A percentile compares a stretch with the other conserved stretches of the same genome.
phyloP scores from a whole-genome alignment of 1,140 invertebrate genomes.

The Philopotamus ludificatus region DNA sequence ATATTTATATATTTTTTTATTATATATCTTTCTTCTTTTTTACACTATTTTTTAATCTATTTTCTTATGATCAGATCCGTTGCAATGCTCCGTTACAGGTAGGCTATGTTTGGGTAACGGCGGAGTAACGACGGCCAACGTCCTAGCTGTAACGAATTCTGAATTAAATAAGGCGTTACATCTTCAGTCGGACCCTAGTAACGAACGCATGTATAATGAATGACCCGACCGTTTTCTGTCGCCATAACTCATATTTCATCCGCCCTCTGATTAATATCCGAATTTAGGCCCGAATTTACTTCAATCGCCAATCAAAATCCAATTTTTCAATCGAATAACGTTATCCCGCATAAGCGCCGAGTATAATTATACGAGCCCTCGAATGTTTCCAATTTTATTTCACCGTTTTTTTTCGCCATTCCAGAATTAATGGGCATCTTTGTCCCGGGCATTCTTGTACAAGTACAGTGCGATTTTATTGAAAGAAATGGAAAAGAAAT shows the following conservation, averaged over 20 bases:
- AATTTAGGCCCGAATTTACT: not conserved
- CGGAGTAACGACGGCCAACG: slow-evolving; percentile 22
- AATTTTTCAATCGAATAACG: not conserved
- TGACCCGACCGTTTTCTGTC: not conserved
- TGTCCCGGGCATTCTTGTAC: slow-evolving; percentile 5
- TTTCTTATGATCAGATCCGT: no score
- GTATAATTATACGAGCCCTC: not conserved
- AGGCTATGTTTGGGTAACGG: slow-evolving; percentile 19
- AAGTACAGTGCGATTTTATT: slow-evolving; percentile 16
- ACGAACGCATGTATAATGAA: slow-evolving; percentile 18
- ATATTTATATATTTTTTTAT: no score
- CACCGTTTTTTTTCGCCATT: slow-evolving; percentile 1
- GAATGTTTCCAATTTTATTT: slow-evolving; percentile 1
- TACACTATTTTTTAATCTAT: no score
- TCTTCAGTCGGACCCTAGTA: slow-evolving; percentile 26
- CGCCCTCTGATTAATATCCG: no score
- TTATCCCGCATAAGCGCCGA: not conserved
- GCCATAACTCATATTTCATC: slow-evolving; percentile 1
- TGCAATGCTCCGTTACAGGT: not conserved
- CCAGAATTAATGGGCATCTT: slow-evolving; percentile 21
- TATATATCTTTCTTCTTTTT: no score
- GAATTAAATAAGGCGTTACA: slow-evolving; percentile 38
- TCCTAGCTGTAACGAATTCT: slow-evolving; percentile 35
- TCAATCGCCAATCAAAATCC: not conserved
- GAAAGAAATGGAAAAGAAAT: slow-evolving; percentile 27